phyloP scores from a whole-genome alignment of 1,140 invertebrate genomes.

The Drosophila punjabiensis region DNA sequence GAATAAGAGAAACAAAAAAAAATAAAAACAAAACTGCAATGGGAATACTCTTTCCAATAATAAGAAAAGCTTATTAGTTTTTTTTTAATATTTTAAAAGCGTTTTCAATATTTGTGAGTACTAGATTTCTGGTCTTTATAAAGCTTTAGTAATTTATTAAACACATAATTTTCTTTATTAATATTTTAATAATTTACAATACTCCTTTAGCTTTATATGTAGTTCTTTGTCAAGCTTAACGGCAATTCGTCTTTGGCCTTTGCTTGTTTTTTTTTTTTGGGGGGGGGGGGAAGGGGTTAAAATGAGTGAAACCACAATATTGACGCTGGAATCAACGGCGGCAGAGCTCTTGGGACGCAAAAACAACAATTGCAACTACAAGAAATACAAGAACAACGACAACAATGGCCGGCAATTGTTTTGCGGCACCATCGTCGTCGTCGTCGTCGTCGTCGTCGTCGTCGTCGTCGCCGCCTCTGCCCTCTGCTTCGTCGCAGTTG shows the following conservation, averaged over 20 bases:
- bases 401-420: constrained; percentile 79
- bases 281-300: constrained; percentile 12
- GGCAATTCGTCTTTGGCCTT: constrained; percentile 20
- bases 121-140: no score
- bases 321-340: constrained; percentile 24
- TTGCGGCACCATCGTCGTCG: constrained; percentile 50
- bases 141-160: no score
- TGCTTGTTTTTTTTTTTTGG: not conserved
- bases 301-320: constrained; percentile 41
- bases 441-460: constrained; percentile 38
- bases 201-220: not conserved
- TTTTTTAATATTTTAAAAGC: no score
- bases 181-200: not conserved
- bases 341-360: constrained; percentile 25
- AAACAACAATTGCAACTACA: constrained; percentile 15
- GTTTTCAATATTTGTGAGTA: no score
- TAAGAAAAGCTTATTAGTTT: no score
- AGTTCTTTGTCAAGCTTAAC: not conserved
- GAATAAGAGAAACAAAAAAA: constrained; percentile 1
- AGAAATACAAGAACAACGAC: constrained; percentile 39
- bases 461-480: not conserved
- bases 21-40: not conserved
- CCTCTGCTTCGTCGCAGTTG: constrained; percentile 13
- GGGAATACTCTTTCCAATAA: constrained; percentile 9
- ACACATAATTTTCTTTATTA: not conserved